A percentile compares a stretch with the other conserved stretches of the same genome.
Conservation (phyloP, 2,113 vertebrate species). For the Neolamprologus hecqui region DNA sequence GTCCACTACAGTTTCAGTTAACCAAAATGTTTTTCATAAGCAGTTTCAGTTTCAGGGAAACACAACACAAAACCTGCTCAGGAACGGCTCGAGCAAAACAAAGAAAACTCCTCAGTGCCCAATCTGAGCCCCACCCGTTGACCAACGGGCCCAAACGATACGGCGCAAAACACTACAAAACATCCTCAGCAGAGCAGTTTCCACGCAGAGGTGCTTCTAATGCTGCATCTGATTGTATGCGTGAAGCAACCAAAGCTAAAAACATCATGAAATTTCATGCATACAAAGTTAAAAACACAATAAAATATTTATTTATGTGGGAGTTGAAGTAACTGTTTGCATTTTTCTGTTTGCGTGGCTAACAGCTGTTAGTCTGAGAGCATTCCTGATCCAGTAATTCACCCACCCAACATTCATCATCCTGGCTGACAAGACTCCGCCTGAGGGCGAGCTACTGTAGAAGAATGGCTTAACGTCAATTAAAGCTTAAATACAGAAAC, state of each 20-base stretch:
- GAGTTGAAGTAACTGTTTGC: not conserved
- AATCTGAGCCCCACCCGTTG: not conserved
- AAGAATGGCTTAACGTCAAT: not conserved
- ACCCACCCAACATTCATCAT: not conserved
- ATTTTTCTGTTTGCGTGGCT: not conserved
- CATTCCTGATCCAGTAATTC: not conserved
- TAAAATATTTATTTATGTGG: not conserved
- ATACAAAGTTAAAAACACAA: not conserved
- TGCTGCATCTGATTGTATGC: not conserved
- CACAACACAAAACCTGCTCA: not conserved
- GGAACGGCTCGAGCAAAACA: not conserved
- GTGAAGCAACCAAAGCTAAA: rapidly evolving
- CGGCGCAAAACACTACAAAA: not conserved
- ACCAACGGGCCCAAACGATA: not conserved
- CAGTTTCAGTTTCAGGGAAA: not conserved
- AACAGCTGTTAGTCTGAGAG: not conserved
- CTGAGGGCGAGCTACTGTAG: not conserved
- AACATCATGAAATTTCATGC: not conserved
- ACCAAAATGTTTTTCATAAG: not conserved
- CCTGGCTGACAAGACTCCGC: not conserved
- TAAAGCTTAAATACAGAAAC: not conserved
- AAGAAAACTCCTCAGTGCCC: not conserved
- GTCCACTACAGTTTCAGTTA: not conserved
- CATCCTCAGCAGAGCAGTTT: not conserved
- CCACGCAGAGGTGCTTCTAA: not conserved